Base-by-base conservation (phyloP, 2,888 invertebrate genomes). In the Lydus trimaculatus region DNA sequence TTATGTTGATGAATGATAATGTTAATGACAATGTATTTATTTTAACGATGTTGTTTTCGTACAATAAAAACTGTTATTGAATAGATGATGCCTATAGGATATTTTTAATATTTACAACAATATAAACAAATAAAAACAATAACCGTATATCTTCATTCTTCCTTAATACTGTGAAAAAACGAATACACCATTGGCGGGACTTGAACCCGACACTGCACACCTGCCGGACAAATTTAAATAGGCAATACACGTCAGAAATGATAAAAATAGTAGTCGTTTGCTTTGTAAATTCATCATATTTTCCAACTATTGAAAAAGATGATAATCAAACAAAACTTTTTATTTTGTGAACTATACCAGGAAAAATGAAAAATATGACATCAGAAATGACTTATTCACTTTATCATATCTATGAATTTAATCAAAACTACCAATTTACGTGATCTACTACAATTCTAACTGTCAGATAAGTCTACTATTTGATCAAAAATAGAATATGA, bases 1-100 rank as follows among this genome's bases (percentile, higher is more conserved):
- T 56, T 56, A 56, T 56, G 56, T 56, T 56, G 56, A 56, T 25
- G 23, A 56, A 25, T 25, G 56, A 56, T 56, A 56, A 56, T 25
- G 56, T 56, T 56, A 20, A 48, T 48, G 48, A 48, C 11, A 11
- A 48, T 43, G 20, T 48, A 23, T 7, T 17, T 1, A 20, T 43
- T 17, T 43, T 43, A 25, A 25, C 25, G 56, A 56, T 56, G 56
- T 56, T 56, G 56, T 56, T 56, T 11, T 56, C 17, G 43, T 28
- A 28, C 28, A 28, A 3, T 28, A 28, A 28, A 28, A 28, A 28
- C 28, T 3, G 28, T 28, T 28, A 28, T 28, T 28, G 28, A 28
- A 28, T 28, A 28, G 28, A 28, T 28, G 28, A 28, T 28, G 4
- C 4, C 28, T 28, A 28, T n/a, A n/a, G n/a, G n/a, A n/a, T n/a